Percentiles rank a stretch among this genome's conserved stretches.
Conservation (phyloP, 2,113 vertebrate species). For the Alexandromys fortis region DNA sequence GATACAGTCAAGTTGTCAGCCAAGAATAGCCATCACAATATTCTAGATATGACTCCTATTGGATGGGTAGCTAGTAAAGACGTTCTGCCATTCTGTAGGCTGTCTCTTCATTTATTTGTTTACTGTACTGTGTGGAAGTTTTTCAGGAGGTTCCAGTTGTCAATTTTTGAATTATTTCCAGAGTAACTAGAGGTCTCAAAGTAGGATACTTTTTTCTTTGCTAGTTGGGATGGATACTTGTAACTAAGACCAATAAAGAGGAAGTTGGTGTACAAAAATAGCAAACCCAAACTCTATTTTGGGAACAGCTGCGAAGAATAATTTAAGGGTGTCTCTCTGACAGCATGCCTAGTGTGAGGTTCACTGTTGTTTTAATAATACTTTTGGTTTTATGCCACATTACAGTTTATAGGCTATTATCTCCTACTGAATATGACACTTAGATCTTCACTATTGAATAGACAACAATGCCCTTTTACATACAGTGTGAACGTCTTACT, state of each 20-base stretch:
- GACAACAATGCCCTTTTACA: neutral
- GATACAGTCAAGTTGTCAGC: neutral
- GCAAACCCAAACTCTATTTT: neutral
- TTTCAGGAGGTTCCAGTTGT: neutral
- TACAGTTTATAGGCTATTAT: neutral
- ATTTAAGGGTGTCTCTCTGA: neutral
- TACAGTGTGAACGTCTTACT: neutral
- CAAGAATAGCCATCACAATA: neutral
- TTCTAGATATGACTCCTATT: neutral
- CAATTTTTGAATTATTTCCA: neutral
- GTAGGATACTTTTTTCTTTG: neutral
- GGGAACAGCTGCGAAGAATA: neutral
- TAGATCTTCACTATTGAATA: neutral
- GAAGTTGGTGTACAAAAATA: neutral
- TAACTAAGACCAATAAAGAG: neutral
- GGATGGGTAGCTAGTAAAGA: neutral
- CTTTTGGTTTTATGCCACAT: neutral
- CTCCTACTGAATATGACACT: conserved; percentile 16
- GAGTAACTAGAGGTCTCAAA: neutral
- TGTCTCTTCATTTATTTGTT: neutral
- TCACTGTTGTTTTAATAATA: conserved; percentile 2
- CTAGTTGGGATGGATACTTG: neutral
- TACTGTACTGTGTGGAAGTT: neutral
- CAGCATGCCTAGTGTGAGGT: neutral
- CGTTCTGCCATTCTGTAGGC: neutral